These are phyloP conservation scores for Biston betularia DNA, from an alignment of 2,888 invertebrate species.

Conservation along the genomic window DNA sequence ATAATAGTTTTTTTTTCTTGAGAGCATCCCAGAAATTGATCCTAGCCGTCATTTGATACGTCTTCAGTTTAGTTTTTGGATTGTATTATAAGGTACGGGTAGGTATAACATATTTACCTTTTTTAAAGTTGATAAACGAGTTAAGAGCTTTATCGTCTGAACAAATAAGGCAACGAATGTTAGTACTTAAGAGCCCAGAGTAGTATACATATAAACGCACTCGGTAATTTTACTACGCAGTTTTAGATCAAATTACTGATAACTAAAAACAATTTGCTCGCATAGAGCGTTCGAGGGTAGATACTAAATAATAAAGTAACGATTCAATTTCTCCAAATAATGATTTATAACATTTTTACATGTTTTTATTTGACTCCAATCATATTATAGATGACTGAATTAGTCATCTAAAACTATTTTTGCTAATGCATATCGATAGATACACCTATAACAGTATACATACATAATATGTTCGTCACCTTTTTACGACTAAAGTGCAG, in stretches of 20 bases:
- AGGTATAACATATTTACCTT: conserved; percentile 19
- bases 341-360: no score
- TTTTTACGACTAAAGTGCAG: no score
- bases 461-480: no score
- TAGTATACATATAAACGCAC: neutral
- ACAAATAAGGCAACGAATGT: conserved; percentile 11
- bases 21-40: conserved; percentile 53
- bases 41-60: conserved; percentile 65
- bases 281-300: neutral
- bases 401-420: no score
- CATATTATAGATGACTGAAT: no score
- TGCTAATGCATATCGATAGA: no score
- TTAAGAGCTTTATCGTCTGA: conserved; percentile 5
- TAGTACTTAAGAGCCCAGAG: neutral
- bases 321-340: no score
- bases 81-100: conserved; percentile 17
- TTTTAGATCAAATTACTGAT: conserved; percentile 2
- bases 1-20: conserved; percentile 66
- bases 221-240: conserved; percentile 9
- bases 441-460: no score
- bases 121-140: conserved; percentile 5
- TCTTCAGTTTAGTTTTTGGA: conserved; percentile 45
- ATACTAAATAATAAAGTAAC: no score
- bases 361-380: no score
- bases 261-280: neutral